A percentile compares a stretch with the other conserved stretches of the same genome.
Conservation (phyloP, 2,888 invertebrate species). For the Ormyrus labotus region DNA sequence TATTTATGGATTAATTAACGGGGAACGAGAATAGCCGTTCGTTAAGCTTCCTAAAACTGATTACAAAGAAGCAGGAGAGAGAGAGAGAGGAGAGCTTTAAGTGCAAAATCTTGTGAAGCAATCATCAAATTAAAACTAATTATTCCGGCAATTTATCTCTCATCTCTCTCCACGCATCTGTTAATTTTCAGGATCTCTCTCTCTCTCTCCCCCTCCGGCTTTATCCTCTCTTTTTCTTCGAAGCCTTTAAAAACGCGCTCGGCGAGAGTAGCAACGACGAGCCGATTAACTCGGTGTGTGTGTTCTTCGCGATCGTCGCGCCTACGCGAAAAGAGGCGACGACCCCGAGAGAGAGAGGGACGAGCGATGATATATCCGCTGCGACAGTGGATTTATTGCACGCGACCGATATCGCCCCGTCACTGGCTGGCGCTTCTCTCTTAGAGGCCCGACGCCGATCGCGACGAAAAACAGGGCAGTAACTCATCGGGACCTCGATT, state of each 20-base stretch:
- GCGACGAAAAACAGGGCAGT: slow-evolving; percentile 20
- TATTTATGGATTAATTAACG: no score
- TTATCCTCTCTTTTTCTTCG: no score
- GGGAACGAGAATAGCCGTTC: no score
- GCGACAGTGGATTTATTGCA: slow-evolving; percentile 60
- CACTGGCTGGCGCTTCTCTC: slow-evolving; percentile 18
- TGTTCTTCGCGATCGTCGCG: slow-evolving; percentile 1
- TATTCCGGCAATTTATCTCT: slow-evolving; percentile 2
- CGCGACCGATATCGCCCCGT: slow-evolving; percentile 46
- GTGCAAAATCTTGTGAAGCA: no score
- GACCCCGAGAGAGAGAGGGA: not conserved
- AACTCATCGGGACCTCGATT: slow-evolving; percentile 20
- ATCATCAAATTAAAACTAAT: slow-evolving; percentile 3
- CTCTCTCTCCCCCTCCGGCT: not conserved
- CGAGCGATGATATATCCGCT: slow-evolving; percentile 29
- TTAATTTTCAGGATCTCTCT: slow-evolving; percentile 7
- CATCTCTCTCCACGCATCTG: not conserved
- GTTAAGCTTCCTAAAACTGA: no score
- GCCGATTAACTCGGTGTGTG: slow-evolving; percentile 19
- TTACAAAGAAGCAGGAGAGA: no score
- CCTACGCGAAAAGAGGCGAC: slow-evolving; percentile 28
- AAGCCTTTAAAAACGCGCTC: not conserved
- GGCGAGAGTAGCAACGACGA: not conserved
- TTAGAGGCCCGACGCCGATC: not conserved
- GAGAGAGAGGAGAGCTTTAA: no score